Evolutionary conservation across 2,797 vertebrate genomes (phyloP).

Genomic region (Apogon talboti): DNA sequence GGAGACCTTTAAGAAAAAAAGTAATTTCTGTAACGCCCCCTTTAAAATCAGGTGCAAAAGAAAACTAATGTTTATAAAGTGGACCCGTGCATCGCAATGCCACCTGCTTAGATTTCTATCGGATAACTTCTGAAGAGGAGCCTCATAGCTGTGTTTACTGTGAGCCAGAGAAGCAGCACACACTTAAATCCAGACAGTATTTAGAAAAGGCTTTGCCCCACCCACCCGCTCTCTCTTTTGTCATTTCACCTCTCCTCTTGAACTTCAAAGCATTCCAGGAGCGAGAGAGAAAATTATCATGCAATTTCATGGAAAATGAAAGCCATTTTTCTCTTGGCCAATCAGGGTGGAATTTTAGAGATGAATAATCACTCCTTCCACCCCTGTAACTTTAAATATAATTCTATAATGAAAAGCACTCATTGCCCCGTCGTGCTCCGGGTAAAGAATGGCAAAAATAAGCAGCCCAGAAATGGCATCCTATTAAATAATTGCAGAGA

Average conservation of each 20-base stretch:
- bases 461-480: constrained; percentile 60
- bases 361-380: constrained; percentile 47
- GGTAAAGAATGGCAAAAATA: constrained; percentile 60
- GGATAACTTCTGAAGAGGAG: constrained; percentile 51
- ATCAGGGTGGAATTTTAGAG: constrained; percentile 64
- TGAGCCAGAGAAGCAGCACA: constrained; percentile 33
- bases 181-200: constrained; percentile 56
- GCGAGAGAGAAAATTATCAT: constrained; percentile 52
- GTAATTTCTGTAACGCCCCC: constrained; percentile 5
- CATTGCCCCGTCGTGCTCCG: constrained; percentile 60
- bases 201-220: constrained; percentile 20
- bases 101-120: constrained; percentile 58
- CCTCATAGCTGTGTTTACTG: constrained; percentile 63
- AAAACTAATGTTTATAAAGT: constrained; percentile 64
- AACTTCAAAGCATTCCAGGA: constrained; percentile 75
- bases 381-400: constrained; percentile 69
- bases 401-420: constrained; percentile 76
- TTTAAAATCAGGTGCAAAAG: constrained; percentile 57
- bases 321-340: constrained; percentile 65
- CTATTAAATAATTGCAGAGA: constrained; percentile 77
- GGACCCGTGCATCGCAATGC: constrained; percentile 39
- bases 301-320: constrained; percentile 73
- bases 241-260: constrained; percentile 69
- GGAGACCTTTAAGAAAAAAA: constrained; percentile 38
- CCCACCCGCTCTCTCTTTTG: constrained; percentile 50